These are phyloP conservation scores for Heliopora coerulea DNA, from an alignment of 92 coral and sea anemone genomes.

Conservation along the genomic window DNA sequence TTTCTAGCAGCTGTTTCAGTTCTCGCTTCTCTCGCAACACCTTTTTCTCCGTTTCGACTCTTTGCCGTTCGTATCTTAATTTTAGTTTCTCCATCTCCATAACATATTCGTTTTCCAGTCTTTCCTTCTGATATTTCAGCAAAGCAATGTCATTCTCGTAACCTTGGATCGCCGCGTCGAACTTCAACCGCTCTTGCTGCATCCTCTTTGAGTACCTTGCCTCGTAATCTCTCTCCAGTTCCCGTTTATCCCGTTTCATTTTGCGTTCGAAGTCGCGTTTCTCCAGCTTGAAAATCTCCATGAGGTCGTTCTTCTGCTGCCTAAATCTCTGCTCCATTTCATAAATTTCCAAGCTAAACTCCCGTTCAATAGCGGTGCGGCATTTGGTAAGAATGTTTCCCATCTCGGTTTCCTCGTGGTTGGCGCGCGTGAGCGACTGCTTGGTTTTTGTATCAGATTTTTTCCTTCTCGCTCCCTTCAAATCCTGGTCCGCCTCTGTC, in stretches of 20 bases:
- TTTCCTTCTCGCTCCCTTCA: slow-evolving; percentile 53
- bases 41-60: slow-evolving; percentile 85
- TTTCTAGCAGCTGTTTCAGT: slow-evolving; percentile 70
- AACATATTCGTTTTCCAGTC: slow-evolving; percentile 73
- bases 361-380: slow-evolving; percentile 83
- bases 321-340: slow-evolving; percentile 93
- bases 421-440: slow-evolving; percentile 43
- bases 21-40: slow-evolving; percentile 81
- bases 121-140: slow-evolving; percentile 89
- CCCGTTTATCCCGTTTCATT: slow-evolving; percentile 81
- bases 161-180: slow-evolving; percentile 88
- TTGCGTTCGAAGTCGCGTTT: slow-evolving; percentile 74
- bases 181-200: slow-evolving; percentile 84
- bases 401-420: slow-evolving; percentile 76
- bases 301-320: slow-evolving; percentile 89
- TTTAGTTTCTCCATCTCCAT: slow-evolving; percentile 85
- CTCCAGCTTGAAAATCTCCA: slow-evolving; percentile 84
- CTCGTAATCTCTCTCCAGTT: slow-evolving; percentile 76
- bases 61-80: slow-evolving; percentile 83
- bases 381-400: slow-evolving; percentile 70
- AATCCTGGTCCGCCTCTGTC: slow-evolving; percentile 90
- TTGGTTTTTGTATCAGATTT: slow-evolving; percentile 53
- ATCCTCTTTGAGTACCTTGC: slow-evolving; percentile 76
- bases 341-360: slow-evolving; percentile 78
- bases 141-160: slow-evolving; percentile 93